A percentile compares a stretch with the other conserved stretches of the same genome.
Conservation (phyloP, 2,888 invertebrate genomes). For the Arrhopalites spinosus region DNA sequence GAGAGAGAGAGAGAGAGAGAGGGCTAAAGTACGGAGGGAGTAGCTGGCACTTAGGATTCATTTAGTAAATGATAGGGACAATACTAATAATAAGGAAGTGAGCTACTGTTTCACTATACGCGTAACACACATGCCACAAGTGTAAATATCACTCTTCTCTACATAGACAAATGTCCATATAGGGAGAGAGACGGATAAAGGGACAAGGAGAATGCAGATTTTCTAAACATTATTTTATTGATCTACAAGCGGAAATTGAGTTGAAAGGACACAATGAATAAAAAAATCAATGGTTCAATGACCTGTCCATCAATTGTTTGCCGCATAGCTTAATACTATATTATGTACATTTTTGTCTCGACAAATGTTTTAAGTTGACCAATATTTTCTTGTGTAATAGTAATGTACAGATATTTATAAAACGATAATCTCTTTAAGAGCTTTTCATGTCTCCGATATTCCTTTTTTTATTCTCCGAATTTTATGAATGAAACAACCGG, state of each 20-base stretch:
- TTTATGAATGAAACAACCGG: too few relatives aligned
- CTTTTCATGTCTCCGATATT: too few relatives aligned
- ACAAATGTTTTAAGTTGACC: too few relatives aligned
- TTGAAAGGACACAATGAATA: constrained; percentile 10
- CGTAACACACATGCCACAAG: too few relatives aligned
- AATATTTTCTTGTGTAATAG: too few relatives aligned
- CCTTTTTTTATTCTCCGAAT: too few relatives aligned
- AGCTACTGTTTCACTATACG: too few relatives aligned
- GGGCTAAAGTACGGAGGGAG: not conserved
- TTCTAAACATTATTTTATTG: constrained; percentile 22
- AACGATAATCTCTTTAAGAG: too few relatives aligned
- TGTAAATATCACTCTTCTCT: too few relatives aligned
- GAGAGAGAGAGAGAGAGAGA: not conserved
- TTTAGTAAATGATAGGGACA: not conserved
- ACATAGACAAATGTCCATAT: too few relatives aligned
- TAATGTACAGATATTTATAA: too few relatives aligned
- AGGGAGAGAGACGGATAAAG: too few relatives aligned
- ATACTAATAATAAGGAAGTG: constrained; percentile 1
- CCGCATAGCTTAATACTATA: constrained; percentile 21
- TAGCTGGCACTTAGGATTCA: not conserved
- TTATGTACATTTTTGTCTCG: not conserved
- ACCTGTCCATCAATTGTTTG: constrained; percentile 40
- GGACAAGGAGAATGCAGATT: not conserved
- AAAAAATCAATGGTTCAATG: constrained; percentile 51
- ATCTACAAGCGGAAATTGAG: constrained; percentile 30